Evolutionary conservation across 2,113 vertebrate species (phyloP).

Genomic region (Percopsis transmontana): DNA sequence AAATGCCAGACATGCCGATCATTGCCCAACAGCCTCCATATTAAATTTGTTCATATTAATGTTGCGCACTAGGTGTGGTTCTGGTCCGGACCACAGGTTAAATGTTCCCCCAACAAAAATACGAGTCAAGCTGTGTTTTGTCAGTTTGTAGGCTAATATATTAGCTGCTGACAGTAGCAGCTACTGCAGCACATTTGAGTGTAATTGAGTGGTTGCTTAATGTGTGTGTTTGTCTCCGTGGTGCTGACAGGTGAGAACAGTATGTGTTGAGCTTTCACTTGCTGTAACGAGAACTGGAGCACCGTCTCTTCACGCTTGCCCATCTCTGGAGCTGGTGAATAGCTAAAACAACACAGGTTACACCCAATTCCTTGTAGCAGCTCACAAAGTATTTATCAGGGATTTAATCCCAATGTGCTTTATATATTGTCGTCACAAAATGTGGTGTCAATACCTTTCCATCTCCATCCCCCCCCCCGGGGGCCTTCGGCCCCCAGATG

Average conservation of each 20-base stretch:
- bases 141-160: background rate
- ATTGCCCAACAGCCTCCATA: too few species aligned
- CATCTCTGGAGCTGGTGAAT: conserved; percentile 32
- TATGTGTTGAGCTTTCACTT: conserved; percentile 36
- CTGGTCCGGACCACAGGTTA: too few species aligned
- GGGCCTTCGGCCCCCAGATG: background rate
- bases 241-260: conserved; percentile 46
- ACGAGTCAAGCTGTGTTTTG: background rate
- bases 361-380: conserved; percentile 36
- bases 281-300: conserved; percentile 13
- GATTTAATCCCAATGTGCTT: background rate
- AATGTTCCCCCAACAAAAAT: too few species aligned
- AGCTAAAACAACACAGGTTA: conserved; percentile 7
- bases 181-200: conserved; percentile 24
- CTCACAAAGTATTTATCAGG: background rate
- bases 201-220: conserved; percentile 47
- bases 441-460: background rate
- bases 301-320: conserved; percentile 27
- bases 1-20: too few species aligned
- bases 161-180: conserved; percentile 33
- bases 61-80: too few species aligned
- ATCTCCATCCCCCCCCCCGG: too few species aligned
- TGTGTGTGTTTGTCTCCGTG: conserved; percentile 23
- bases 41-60: too few species aligned
- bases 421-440: background rate